Evolutionary conservation across 2,888 invertebrate species (phyloP).

Genomic region (Minunthozetes semirufus): DNA sequence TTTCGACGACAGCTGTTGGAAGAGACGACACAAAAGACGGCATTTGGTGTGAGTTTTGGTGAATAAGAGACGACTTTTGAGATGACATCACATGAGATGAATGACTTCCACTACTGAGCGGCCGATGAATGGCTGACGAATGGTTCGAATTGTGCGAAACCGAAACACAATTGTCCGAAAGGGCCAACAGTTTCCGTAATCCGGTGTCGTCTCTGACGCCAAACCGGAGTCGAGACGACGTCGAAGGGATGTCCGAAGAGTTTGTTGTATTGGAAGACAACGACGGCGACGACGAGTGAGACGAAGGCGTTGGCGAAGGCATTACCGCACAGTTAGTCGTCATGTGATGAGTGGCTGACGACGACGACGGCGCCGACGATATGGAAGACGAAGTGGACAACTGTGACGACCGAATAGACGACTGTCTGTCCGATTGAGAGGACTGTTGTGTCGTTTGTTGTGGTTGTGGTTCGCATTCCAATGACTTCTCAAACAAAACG

Average conservation of each 20-base stretch:
- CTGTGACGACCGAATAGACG: not conserved
- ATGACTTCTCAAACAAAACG: conserved; percentile 10
- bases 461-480: conserved; percentile 28
- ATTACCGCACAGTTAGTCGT: conserved; percentile 52
- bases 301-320: conserved; percentile 85
- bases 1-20: conserved; percentile 38
- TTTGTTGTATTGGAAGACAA: conserved; percentile 27
- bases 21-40: conserved; percentile 27
- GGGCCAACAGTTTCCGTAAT: conserved; percentile 84
- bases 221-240: conserved; percentile 49
- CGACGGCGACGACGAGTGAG: conserved; percentile 54
- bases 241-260: conserved; percentile 42
- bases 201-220: conserved; percentile 93
- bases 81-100: not conserved
- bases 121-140: not conserved
- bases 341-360: not conserved
- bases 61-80: not conserved
- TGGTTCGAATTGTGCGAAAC: conserved; percentile 9
- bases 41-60: too few species aligned
- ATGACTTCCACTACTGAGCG: conserved; percentile 4
- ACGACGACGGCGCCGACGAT: conserved; percentile 28
- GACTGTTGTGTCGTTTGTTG: not conserved
- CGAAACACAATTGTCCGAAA: conserved; percentile 54
- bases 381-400: not conserved
- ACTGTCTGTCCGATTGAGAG: not conserved